Evolutionary conservation across 2,888 invertebrate genomes (phyloP), one percentile per base, ranked within the genome.

Genomic region (Hyposoter dolosus): DNA sequence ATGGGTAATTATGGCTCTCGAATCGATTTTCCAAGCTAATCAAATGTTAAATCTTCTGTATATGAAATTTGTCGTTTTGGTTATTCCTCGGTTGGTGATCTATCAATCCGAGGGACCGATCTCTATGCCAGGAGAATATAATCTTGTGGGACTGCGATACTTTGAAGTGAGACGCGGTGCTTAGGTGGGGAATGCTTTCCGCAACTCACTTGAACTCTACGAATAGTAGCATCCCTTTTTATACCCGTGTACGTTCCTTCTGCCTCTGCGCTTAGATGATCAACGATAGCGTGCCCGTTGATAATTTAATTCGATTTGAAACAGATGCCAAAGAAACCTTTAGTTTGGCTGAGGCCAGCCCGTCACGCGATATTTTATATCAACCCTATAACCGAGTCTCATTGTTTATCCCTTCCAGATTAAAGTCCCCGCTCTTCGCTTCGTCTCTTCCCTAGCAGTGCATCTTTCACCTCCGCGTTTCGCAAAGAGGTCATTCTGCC

Each of bases 91-190:
- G 50, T 75, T n/a, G 28, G 15, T 17, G 47, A 15, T 45, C 15
- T 9, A 12, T 23, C 19, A 78, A 66, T 53, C 19, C 32, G 17
- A 45, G 45, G 45, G 19, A 43, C 75, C 71, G 72, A 81, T 83
- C 65, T 76, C 78, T 28, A 65, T 72, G 65, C 77, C 69, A 82
- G 86, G 69, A 47, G 66, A 43, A 81, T 82, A 4, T 15, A 82
- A 87, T 88, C 87, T 75, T 50, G 28, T 28, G 72, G 68, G 83
- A 76, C 76, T 83, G 74, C 81, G 81, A 77, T 56, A 87, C 82
- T 88, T 89, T 92, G 94, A 94, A 94, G 93, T 93, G 93, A 94
- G 93, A 91, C 93, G 92, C 93, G 93, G 91, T 89, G 89, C 91
- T 88, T 91, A 88, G 84, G 90, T 90, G 89, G 92, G 91, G 88